Base-by-base conservation (phyloP, 2,113 vertebrate genomes). In the Zootoca vivipara region DNA sequence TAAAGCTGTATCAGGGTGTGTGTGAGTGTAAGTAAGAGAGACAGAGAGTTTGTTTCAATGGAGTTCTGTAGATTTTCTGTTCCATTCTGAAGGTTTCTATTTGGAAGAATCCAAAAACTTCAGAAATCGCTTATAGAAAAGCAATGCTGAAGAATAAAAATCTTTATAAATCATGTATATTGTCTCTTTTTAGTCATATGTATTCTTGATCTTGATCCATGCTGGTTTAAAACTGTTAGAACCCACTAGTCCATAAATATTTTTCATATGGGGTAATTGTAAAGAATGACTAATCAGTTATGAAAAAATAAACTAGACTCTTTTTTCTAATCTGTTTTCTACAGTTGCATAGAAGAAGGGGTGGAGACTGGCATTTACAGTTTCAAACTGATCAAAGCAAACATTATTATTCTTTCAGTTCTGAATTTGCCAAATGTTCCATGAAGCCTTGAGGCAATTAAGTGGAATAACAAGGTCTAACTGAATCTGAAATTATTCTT, bases 161-260 rank as follows among this genome's bases (percentile, higher is more conserved):
- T 42, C 16, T 18, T 78, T 80, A 84, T n/a, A 73, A 35, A 56
- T 52, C 42, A 70, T 46, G 8, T 35, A 64, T 33, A 80, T 35
- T 69, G 38, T 69, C 15, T 12, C 28, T 69, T 52, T 83, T 56
- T 70, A 46, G 35, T 46, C 20, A 58, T 56, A 22, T n/a, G 13
- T 15, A 13, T 42, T 26, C 26, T 69, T 0, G 7, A 1, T 42
- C 35, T 67, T 67, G n/a, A 82, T 56, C 72, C n/a, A 80, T 80
- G 58, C 40, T 24, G n/a, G n/a, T 69, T 72, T 33, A 72, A 42
- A 73, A 35, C n/a, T 73, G 56, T 35, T 94, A 94, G 96, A 96
- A 94, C 96, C 95, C 96, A 89, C 82, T 82, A 65, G 64, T 85
- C 91, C 77, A 46, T 77, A 90, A 92, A 40, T 91, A 78, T 90